Base-by-base conservation (phyloP, 92 coral and sea anemone genomes). In the Siderastrea siderea region DNA sequence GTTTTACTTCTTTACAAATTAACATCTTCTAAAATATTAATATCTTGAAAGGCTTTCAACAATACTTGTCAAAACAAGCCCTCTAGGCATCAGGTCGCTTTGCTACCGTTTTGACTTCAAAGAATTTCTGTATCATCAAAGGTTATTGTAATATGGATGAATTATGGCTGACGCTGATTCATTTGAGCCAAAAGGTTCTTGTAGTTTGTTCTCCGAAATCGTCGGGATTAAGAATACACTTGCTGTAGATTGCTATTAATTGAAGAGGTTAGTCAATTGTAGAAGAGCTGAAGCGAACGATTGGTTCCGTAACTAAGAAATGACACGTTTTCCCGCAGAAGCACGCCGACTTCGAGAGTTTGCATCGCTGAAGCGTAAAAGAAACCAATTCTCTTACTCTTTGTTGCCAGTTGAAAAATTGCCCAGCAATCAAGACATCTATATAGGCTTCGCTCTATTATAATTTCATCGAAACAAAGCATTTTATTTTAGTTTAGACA, bases 271-370 rank as follows among this genome's bases (percentile, higher is more conserved):
- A 86, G 87, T 86, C 85, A 81, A 81, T 86, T 90, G 87, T 71
- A 53, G 73, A 58, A 44, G 62, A 86, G 70, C 81, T 88, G 91
- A 91, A 88, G 59, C 72, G 74, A 83, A 88, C 91, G 90, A 94
- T 92, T 82, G 94, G 74, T 80, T 62, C 57, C 82, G 94, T 92
- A 85, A 79, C 95, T 93, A 68, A 94, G 97, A 84, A 94, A 90
- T 92, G 58, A 57, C 71, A 90, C 89, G 85, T 90, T 82, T 82
- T 68, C 74, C 51, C 38, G 38, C 38, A 60, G 77, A 49, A 66
- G 75, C 90, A 94, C 89, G 89, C 86, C 82, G 75, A 54, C n/a
- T 1, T 58, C 63, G 59, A 62, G 10, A 14, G 17, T 47, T n/a
- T 45, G 69, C 16, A 74, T 55, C n/a, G 64, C 64, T 61, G 58